phyloP scores from a whole-genome alignment of 2,888 invertebrate species.

The Augiades crinisus region DNA sequence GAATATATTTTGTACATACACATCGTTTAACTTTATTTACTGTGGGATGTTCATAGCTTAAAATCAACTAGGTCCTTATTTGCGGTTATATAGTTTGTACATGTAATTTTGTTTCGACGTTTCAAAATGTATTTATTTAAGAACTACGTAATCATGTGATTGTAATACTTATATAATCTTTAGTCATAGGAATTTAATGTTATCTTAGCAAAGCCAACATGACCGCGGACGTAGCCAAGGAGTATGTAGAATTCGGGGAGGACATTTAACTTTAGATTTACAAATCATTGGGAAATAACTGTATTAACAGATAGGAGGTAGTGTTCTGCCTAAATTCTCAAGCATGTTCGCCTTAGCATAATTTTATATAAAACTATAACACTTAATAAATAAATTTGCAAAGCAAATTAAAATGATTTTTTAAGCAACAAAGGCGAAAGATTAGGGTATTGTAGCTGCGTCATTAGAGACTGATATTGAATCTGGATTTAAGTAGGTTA shows the following conservation, averaged over 20 bases:
- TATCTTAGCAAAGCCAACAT: not conserved
- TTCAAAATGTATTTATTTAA: not conserved
- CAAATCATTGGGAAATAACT: not conserved
- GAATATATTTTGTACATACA: not conserved
- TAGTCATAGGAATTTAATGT: not conserved
- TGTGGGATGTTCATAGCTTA: not conserved
- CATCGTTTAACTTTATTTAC: not conserved
- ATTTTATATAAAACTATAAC: too few species aligned
- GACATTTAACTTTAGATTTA: not conserved
- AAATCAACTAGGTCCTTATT: not conserved
- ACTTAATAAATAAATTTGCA: too few species aligned
- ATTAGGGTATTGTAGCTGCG: too few species aligned
- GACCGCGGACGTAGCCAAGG: not conserved
- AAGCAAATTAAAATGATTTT: too few species aligned
- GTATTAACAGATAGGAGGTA: too few species aligned
- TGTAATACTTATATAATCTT: not conserved
- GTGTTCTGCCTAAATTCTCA: too few species aligned
- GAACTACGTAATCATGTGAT: not conserved
- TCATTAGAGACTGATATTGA: too few species aligned
- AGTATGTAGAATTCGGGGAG: not conserved
- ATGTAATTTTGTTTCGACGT: not conserved
- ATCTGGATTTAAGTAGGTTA: too few species aligned
- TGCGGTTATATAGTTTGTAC: not conserved
- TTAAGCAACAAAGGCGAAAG: too few species aligned
- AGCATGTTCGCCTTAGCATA: too few species aligned